Percentiles rank a stretch among this genome's conserved stretches.
phyloP scores from a whole-genome alignment of 2,797 vertebrate genomes.

The Acipenser oxyrinchus region DNA sequence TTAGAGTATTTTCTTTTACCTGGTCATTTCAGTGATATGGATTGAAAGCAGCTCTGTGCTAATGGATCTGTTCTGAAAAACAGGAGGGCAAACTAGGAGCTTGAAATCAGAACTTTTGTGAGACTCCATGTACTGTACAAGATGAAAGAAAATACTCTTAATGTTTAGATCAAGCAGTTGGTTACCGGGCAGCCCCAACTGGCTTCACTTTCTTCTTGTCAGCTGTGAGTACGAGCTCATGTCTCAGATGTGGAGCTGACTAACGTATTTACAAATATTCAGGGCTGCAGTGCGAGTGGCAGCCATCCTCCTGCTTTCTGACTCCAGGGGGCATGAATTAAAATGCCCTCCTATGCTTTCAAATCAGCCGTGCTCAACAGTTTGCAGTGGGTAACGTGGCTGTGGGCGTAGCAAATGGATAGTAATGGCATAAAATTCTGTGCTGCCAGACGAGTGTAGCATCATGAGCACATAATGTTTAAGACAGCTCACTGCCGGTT shows the following conservation, averaged over 20 bases:
- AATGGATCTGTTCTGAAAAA: neutral
- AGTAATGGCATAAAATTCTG: too few species aligned
- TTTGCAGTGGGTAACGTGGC: too few species aligned
- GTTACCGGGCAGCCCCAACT: conserved; percentile 30
- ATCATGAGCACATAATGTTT: too few species aligned
- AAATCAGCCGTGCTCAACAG: neutral
- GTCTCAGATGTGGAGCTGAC: too few species aligned
- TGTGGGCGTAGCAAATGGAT: too few species aligned
- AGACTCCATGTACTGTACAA: conserved; percentile 7
- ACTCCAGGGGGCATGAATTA: neutral
- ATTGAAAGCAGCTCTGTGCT: neutral
- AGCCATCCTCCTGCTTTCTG: neutral
- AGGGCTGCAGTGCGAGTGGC: too few species aligned
- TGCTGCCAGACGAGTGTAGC: too few species aligned
- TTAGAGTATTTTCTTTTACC: conserved; percentile 13
- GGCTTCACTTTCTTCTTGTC: neutral
- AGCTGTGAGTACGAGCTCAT: neutral
- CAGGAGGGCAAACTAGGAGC: conserved; percentile 13
- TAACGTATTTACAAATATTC: too few species aligned
- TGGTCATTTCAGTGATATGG: conserved; percentile 13
- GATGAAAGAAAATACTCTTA: conserved; percentile 31
- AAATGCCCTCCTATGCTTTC: neutral
- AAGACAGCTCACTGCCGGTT: too few species aligned
- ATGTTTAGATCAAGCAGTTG: conserved; percentile 20
- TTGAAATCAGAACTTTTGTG: conserved; percentile 23